Conservation (phyloP, 2,888 invertebrate species). For the Himalopsyche japonica region DNA sequence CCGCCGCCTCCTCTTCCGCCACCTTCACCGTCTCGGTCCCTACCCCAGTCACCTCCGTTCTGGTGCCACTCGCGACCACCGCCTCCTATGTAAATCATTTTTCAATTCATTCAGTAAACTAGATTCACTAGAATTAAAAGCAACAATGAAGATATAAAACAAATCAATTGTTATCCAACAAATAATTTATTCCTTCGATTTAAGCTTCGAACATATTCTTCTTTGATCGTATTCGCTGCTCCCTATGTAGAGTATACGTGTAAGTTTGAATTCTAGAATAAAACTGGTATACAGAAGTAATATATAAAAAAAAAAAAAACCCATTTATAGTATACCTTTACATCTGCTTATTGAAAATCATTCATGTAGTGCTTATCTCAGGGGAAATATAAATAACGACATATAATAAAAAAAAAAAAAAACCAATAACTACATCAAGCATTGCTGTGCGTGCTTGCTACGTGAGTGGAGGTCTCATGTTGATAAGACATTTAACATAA, state of each 20-base stretch:
- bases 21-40: constrained; percentile 47
- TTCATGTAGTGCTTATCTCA: neutral
- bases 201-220: too few species aligned
- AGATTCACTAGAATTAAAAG: too few species aligned
- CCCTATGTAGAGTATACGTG: too few species aligned
- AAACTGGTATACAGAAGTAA: too few species aligned
- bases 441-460: neutral
- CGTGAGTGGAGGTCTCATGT: too few species aligned
- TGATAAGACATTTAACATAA: too few species aligned
- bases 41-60: constrained; percentile 50
- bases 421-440: neutral
- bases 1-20: constrained; percentile 39
- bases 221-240: too few species aligned
- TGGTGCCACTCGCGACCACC: constrained; percentile 45
- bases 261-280: too few species aligned
- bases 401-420: neutral
- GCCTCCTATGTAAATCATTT: neutral
- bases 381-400: neutral
- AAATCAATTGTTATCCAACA: too few species aligned
- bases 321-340: neutral
- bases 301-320: neutral
- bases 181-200: too few species aligned
- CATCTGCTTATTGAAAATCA: neutral
- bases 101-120: neutral
- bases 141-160: too few species aligned